Conservation (phyloP, 2,888 invertebrate species). For the Drosophila fungiperda region DNA sequence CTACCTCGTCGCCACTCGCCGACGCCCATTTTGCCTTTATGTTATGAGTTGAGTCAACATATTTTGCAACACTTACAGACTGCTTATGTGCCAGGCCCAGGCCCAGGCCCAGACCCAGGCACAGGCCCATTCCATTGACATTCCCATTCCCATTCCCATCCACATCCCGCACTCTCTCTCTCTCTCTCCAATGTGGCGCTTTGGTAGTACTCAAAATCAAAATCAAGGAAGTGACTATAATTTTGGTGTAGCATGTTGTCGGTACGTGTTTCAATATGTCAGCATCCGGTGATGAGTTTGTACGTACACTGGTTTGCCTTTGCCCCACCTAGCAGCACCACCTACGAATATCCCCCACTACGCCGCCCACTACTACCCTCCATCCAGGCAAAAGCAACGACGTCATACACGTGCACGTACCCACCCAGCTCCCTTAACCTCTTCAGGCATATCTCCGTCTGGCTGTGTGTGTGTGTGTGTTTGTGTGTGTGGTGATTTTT, state of each 20-base stretch:
- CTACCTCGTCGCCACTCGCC: constrained; percentile 9
- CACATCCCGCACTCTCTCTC: background rate
- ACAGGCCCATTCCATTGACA: background rate
- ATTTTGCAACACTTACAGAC: constrained; percentile 81
- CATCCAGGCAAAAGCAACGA: constrained; percentile 26
- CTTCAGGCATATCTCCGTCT: background rate
- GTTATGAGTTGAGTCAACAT: constrained; percentile 83
- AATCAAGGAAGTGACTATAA: constrained; percentile 83
- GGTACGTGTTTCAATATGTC: constrained; percentile 83
- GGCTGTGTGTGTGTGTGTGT: constrained; percentile 15
- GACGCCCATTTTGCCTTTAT: constrained; percentile 46
- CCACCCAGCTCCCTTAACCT: background rate
- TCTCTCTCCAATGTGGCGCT: constrained; percentile 4
- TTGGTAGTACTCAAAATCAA: constrained; percentile 80
- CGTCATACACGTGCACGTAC: constrained; percentile 45
- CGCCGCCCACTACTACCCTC: constrained; percentile 11
- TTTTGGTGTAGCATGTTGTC: constrained; percentile 83
- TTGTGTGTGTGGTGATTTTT: constrained; percentile 69
- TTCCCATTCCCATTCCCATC: background rate
- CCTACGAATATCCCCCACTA: background rate
- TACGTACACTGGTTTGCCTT: constrained; percentile 64
- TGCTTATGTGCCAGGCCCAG: constrained; percentile 58
- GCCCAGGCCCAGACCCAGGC: constrained; percentile 24
- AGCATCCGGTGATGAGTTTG: constrained; percentile 81
- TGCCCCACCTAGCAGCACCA: constrained; percentile 16